Evolutionary conservation across 2,113 vertebrate species (phyloP).

Genomic region (Xiphophorus hellerii): DNA sequence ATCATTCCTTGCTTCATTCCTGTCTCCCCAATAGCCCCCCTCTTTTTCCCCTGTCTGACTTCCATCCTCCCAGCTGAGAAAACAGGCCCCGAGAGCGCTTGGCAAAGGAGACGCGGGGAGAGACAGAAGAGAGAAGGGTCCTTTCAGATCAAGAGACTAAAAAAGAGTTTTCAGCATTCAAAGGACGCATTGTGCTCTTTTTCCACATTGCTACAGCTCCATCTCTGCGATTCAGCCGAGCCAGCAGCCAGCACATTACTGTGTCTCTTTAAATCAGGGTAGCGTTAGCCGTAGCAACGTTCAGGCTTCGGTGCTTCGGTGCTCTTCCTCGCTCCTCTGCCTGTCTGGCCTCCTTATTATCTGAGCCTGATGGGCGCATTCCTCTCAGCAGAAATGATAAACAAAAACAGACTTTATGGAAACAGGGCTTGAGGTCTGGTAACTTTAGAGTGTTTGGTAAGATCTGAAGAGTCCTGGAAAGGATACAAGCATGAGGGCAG

Average conservation of each 20-base stretch:
- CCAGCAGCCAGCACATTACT: conserved; percentile 68
- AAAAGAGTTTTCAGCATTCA: conserved; percentile 62
- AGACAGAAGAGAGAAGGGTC: conserved; percentile 50
- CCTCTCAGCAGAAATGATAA: conserved; percentile 38
- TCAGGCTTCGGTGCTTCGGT: conserved; percentile 50
- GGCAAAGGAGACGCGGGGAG: conserved; percentile 62
- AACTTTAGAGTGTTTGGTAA: background rate
- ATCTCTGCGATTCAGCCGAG: conserved; percentile 59
- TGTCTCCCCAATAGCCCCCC: conserved; percentile 4
- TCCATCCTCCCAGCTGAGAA: conserved; percentile 79
- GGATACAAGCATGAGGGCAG: background rate
- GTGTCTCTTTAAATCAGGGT: conserved; percentile 68
- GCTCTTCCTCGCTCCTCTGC: conserved; percentile 22
- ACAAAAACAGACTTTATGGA: conserved; percentile 16
- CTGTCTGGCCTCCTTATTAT: conserved; percentile 19
- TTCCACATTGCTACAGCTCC: conserved; percentile 59
- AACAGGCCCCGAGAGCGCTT: conserved; percentile 65
- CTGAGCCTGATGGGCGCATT: conserved; percentile 35
- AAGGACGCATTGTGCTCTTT: conserved; percentile 75
- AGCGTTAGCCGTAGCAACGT: conserved; percentile 65
- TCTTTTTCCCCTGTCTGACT: conserved; percentile 58
- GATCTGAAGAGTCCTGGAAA: background rate
- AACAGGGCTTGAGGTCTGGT: background rate
- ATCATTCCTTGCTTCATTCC: conserved; percentile 39
- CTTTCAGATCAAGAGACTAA: conserved; percentile 65